Evolutionary conservation across 1,140 invertebrate genomes (phyloP), one percentile per base, ranked within the genome.

Genomic region (Melanaphis sacchari): DNA sequence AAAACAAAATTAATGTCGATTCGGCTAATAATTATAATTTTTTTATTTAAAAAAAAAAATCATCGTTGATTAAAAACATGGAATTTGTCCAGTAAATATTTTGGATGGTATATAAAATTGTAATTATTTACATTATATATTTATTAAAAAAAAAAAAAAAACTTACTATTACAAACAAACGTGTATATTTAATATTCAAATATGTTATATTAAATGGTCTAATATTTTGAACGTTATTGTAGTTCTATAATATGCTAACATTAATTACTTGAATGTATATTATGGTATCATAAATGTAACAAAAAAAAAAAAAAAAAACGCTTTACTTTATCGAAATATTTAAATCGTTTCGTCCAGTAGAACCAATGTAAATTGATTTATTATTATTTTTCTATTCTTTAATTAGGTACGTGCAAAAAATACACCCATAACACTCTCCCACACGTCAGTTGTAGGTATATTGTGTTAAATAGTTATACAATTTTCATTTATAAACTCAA

Each of bases 141-240:
- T 76, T 76, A 9, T 66, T 66, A 66, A 76, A 76, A 59, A 66
- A 76, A 76, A n/a, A 66, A 76, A 76, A 59, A 66, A 76, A 76
- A n/a, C 5, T 76, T 7, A 76, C 36, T n/a, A n/a, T n/a, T 76
- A 76, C 21, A n/a, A n/a, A 76, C 59, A 76, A 3, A 1, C n/a
- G 4, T 76, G 59, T 76, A 31, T 66, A 31, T 66, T 31, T 66
- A 66, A 31, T 66, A 76, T n/a, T 21, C 11, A n/a, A n/a, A n/a
- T 76, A n/a, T n/a, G 59, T 76, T n/a, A 76, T 76, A 15, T n/a
- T n/a, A 76, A 76, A 76, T n/a, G 31, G n/a, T n/a, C 2, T n/a
- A n/a, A 66, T n/a, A 15, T 31, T 66, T 66, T n/a, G 15, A 76
- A 76, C 31, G 5, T 76, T n/a, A 76, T 76, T 15, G 59, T 76